Evolutionary conservation across 2,113 vertebrate genomes (phyloP), one percentile per base, ranked within the genome.

Genomic region (Macquaria ambigua): DNA sequence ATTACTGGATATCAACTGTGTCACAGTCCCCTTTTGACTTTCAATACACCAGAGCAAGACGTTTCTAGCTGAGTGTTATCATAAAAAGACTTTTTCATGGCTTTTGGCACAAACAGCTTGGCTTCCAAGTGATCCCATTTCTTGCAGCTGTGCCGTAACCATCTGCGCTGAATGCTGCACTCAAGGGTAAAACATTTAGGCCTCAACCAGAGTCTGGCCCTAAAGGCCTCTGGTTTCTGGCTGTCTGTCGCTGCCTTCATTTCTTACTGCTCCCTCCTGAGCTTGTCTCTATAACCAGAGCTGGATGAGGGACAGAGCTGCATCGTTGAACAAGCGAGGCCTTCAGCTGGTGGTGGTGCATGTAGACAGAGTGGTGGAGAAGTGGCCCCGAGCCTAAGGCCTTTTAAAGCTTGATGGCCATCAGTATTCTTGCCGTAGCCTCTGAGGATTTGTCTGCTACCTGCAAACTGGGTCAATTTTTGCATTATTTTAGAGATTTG

Each of bases 401-500:
- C 94, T 90, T 92, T 83, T 75, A 81, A 89, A 85, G 84, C 93
- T 84, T 90, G 93, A 95, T 92, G 92, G 82, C 91, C 89, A 94
- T 95, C 93, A 90, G 92, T 93, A 94, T 95, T 95, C 94, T 86
- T 88, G 87, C 91, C 84, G 59, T 43, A 75, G 91, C 93, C 94
- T 94, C 93, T 63, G 84, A 90, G 93, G 95, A 94, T 89, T 91
- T 91, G 93, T 93, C 90, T 78, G 91, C 92, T 95, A 94, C 94
- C 93, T 95, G 93, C 93, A 95, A 96, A 95, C 92, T 96, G 92
- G 95, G 95, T 95, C 95, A 95, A 87, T 93, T 95, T 93, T 93
- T 92, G 93, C 90, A 95, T 95, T 95, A 95, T 96, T 96, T 95
- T 93, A 93, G 92, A 93, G 93, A 87, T 94, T 91, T 91, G 84